phyloP scores from a whole-genome alignment of 2,888 invertebrate species.

The Sarcophaga subvicina region DNA sequence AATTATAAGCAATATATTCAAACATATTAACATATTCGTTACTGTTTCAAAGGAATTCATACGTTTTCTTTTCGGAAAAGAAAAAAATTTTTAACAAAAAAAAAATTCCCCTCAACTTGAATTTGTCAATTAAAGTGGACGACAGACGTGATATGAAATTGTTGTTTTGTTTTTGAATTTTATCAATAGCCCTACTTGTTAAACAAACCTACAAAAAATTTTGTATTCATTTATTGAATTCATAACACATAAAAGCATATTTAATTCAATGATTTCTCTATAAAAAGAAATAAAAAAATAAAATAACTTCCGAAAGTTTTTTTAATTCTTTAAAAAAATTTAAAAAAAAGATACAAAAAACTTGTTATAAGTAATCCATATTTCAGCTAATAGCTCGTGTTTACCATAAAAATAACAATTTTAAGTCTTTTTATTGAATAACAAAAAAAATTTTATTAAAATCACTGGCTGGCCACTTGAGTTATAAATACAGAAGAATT shows the following conservation, averaged over 20 bases:
- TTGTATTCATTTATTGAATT: not conserved
- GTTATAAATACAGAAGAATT: conserved; percentile 2
- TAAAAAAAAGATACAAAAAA: conserved; percentile 9
- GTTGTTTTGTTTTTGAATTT: not conserved
- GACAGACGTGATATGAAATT: conserved; percentile 41
- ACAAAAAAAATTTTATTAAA: conserved; percentile 29
- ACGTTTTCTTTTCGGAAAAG: conserved; percentile 4
- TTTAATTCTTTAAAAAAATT: not conserved
- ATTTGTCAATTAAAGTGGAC: conserved; percentile 42
- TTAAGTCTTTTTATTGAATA: conserved; percentile 23
- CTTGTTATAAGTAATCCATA: conserved; percentile 26
- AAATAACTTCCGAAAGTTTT: conserved; percentile 35
- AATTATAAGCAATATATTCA: conserved; percentile 34
- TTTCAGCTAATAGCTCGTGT: conserved; percentile 37
- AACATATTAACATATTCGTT: conserved; percentile 30
- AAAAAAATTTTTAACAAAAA: not conserved
- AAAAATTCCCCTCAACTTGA: conserved; percentile 29
- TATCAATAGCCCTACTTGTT: conserved; percentile 11
- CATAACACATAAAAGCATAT: conserved; percentile 7
- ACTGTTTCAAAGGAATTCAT: not conserved
- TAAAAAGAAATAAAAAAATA: conserved; percentile 18
- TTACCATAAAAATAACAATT: conserved; percentile 23
- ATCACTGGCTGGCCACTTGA: conserved; percentile 25
- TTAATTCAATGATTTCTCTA: conserved; percentile 46
- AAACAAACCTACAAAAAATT: conserved; percentile 37